Evolutionary conservation across 2,888 invertebrate genomes (phyloP).

Genomic region (Entomobrya proxima): DNA sequence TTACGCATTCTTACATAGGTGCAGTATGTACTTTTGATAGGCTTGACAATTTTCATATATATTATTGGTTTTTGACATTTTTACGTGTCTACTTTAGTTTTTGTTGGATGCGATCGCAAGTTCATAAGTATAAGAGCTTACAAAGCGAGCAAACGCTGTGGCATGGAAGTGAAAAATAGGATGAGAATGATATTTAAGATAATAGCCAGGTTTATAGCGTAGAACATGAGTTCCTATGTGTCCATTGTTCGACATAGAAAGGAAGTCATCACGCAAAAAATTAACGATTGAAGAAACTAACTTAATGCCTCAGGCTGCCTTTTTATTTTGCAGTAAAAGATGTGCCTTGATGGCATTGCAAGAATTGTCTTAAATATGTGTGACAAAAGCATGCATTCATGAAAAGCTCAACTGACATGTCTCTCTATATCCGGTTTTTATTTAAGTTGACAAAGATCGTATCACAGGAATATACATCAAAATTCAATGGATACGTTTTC

Average conservation of each 20-base stretch:
- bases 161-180: slow-evolving; percentile 19
- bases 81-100: background rate
- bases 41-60: background rate
- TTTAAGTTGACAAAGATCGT: too few relatives aligned
- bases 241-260: slow-evolving; percentile 63
- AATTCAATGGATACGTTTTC: too few relatives aligned
- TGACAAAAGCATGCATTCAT: slow-evolving; percentile 66
- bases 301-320: slow-evolving; percentile 74
- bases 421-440: too few relatives aligned
- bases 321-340: slow-evolving; percentile 74
- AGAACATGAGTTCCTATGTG: slow-evolving; percentile 64
- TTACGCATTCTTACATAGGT: too few relatives aligned
- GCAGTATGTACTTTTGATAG: too few relatives aligned
- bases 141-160: slow-evolving; percentile 45
- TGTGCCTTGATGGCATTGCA: slow-evolving; percentile 73
- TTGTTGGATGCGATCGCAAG: slow-evolving; percentile 36
- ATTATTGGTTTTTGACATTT: background rate
- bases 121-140: slow-evolving; percentile 56
- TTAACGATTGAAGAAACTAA: slow-evolving; percentile 68
- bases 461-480: too few relatives aligned
- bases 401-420: slow-evolving; percentile 18
- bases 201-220: slow-evolving; percentile 62
- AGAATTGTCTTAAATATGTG: slow-evolving; percentile 48
- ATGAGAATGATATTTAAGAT: slow-evolving; percentile 36
- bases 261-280: slow-evolving; percentile 66